Percentiles rank a stretch among this genome's conserved stretches.
These are phyloP conservation scores for Rhynchonycteris naso DNA, from an alignment of 2,797 vertebrate genomes.

Conservation along the genomic window DNA sequence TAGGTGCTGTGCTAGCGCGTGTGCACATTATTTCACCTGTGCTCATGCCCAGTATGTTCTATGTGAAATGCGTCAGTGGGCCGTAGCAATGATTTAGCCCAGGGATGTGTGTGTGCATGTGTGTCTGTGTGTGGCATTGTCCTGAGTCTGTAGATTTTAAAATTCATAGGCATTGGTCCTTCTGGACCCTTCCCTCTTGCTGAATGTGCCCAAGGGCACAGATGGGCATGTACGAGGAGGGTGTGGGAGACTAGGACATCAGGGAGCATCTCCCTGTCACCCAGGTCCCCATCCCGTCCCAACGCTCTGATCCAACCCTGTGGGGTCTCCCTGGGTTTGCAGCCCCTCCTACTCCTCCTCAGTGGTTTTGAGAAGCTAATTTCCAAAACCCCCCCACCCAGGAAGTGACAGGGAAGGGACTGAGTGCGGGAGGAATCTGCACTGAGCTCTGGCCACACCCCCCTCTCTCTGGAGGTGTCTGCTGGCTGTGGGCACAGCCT, in stretches of 20 bases:
- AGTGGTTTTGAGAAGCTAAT: not conserved
- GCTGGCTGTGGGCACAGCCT: no score
- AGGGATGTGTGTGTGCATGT: fast-evolving
- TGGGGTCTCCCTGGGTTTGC: not conserved
- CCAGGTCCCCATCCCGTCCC: not conserved
- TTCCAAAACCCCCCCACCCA: not conserved
- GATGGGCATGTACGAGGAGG: fast-evolving
- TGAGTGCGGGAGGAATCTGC: not conserved
- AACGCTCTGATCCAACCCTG: not conserved
- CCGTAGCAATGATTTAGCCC: fast-evolving
- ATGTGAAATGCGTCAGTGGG: not conserved
- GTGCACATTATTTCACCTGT: fast-evolving
- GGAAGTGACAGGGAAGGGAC: not conserved
- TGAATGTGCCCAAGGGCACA: not conserved
- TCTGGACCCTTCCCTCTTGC: not conserved
- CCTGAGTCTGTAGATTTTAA: not conserved
- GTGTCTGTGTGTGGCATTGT: not conserved
- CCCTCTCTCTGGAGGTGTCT: not conserved
- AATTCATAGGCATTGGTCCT: not conserved
- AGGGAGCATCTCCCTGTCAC: not conserved
- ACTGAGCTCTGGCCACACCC: not conserved
- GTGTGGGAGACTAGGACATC: no score
- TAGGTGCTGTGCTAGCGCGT: not conserved
- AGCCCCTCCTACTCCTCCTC: not conserved
- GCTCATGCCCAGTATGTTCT: not conserved